Conservation (phyloP, 2,113 vertebrate genomes). For the Upupa epops region DNA sequence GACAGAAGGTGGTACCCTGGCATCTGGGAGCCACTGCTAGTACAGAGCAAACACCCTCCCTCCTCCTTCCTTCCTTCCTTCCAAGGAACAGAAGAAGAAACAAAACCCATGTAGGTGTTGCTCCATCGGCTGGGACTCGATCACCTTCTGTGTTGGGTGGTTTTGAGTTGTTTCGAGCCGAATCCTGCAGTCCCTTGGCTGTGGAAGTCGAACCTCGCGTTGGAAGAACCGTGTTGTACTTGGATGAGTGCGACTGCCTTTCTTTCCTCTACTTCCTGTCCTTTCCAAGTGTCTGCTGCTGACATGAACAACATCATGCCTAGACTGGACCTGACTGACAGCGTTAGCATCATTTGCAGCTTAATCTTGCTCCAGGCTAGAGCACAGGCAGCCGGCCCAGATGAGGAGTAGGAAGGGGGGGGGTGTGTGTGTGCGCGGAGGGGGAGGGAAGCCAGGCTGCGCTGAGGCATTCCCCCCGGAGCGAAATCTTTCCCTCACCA, state of each 20-base stretch:
- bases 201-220: not conserved
- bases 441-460: conserved; percentile 57
- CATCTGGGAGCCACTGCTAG: not conserved
- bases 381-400: conserved; percentile 67
- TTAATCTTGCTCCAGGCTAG: conserved; percentile 75
- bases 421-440: not conserved
- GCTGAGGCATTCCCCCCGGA: conserved; percentile 74
- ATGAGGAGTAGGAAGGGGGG: conserved; percentile 19
- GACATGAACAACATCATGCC: conserved; percentile 78
- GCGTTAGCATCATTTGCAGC: conserved; percentile 80
- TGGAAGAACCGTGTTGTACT: not conserved
- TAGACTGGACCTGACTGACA: conserved; percentile 82
- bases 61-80: not conserved
- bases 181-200: not conserved
- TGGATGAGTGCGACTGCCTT: not conserved
- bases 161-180: not conserved
- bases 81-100: not conserved
- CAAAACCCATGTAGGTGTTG: not conserved
- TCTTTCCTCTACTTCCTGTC: conserved; percentile 38
- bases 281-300: conserved; percentile 66
- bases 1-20: not conserved
- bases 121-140: not conserved
- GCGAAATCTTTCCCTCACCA: conserved; percentile 78
- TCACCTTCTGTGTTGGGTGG: not conserved
- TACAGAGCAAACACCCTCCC: not conserved